Percentiles rank a stretch among this genome's conserved stretches.
phyloP scores from a whole-genome alignment of 1,140 invertebrate species.

The Eurosta solidaginis region DNA sequence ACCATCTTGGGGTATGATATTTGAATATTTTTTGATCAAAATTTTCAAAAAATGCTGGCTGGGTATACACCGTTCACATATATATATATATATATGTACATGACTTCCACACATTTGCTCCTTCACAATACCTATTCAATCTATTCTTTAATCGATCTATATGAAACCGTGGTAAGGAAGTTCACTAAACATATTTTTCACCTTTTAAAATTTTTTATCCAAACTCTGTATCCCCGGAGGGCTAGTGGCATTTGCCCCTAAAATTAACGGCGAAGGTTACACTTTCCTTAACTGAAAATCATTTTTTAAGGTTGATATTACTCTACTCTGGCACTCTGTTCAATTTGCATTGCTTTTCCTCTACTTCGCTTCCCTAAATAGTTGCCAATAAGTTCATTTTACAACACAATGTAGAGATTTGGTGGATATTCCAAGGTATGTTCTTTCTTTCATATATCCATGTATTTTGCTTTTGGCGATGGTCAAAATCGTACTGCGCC shows the following conservation, averaged over 20 bases:
- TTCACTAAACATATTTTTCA: background rate
- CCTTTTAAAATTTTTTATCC: background rate
- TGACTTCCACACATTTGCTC: background rate
- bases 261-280: background rate
- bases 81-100: too few relatives aligned
- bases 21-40: too few relatives aligned
- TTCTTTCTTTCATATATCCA: too few relatives aligned
- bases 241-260: background rate
- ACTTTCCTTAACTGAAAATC: background rate
- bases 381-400: background rate
- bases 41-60: too few relatives aligned
- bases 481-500: too few relatives aligned
- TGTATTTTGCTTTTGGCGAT: too few relatives aligned
- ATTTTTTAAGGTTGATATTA: background rate
- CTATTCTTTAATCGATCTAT: background rate
- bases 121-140: background rate
- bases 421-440: background rate
- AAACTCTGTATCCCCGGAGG: background rate
- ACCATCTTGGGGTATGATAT: too few relatives aligned
- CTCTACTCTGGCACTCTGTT: background rate
- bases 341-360: background rate
- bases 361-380: background rate
- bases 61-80: conserved; percentile 3
- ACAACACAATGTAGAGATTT: background rate
- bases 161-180: background rate